Percentiles rank a stretch among this genome's conserved stretches.
These are phyloP conservation scores for Myiopsitta monachus DNA, from an alignment of 2,113 vertebrate species.

Conservation along the genomic window DNA sequence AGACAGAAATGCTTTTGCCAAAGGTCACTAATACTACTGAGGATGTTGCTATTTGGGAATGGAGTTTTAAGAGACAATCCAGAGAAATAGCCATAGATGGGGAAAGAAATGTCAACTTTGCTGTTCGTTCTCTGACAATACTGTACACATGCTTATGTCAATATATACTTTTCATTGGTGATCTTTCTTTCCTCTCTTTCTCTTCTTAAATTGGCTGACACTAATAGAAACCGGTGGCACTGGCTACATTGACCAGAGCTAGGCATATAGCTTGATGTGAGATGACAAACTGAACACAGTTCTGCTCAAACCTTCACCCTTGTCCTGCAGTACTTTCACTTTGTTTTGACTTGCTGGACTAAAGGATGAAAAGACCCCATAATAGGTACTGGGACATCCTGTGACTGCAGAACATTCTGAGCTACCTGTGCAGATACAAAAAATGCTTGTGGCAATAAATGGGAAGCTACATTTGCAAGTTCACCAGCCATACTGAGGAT, in stretches of 20 bases:
- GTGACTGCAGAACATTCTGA: background rate
- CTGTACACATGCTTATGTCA: background rate
- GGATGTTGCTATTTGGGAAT: slow-evolving; percentile 29
- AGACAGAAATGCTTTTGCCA: slow-evolving; percentile 9
- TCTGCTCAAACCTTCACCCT: background rate
- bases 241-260: background rate
- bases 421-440: background rate
- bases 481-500: background rate
- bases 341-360: background rate
- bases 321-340: background rate
- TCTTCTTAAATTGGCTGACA: background rate
- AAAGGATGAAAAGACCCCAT: background rate
- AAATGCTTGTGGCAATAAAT: background rate
- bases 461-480: background rate
- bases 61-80: background rate
- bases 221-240: background rate
- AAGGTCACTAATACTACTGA: slow-evolving; percentile 3
- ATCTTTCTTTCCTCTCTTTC: background rate
- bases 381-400: background rate
- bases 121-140: background rate
- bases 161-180: background rate
- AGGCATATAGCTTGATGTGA: background rate
- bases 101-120: background rate
- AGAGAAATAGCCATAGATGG: background rate
- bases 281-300: background rate